Base-by-base conservation (phyloP, 1,140 invertebrate species). In the Coptotermes formosanus region DNA sequence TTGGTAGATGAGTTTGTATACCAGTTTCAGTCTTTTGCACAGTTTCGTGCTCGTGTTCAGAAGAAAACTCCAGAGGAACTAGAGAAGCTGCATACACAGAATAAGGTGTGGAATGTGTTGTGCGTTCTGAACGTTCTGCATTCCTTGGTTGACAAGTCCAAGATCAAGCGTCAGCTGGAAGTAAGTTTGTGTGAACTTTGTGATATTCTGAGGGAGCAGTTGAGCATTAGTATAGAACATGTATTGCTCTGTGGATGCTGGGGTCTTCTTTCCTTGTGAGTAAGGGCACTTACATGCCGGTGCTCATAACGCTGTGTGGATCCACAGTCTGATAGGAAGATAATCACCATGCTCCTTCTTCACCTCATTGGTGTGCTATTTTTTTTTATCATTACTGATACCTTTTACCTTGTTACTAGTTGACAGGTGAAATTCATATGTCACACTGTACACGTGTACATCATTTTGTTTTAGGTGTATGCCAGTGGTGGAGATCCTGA, bases 111-210 rank as follows among this genome's bases (percentile, higher is more conserved):
- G 98, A 99, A 99, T 93, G 98, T 99, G 32, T 95, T 99, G 44
- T 98, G 97, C 90, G 97, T 99, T 38, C 93, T 99, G 21, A 99
- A 99, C 92, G 99, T 99, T 69, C 92, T 99, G 48, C 98, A 99
- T 90, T 99, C 98, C 19, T 92, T 99, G 75, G 97, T 99, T 12
- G 98, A 99, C 88, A 99, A 99, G 91, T 99, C 98, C 2, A 99
- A 99, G 90, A 99, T 99, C 88, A 99, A 99, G 90, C 95, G 96
- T 88, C 99, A 99, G 90, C 92, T 99, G 87, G 98, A 99, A 92
- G 97, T 97, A 88, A 89, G 88, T 87, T 32, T n/a, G 3, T 59
- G 14, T 14, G 21, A 59, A 59, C 55, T 59, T 59, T 38, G 38
- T 55, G 45, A 48, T 48, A 48, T 48, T 6, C 9, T 48, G 45